Evolutionary conservation across 2,797 vertebrate genomes (phyloP).

Genomic region (Echeneis naucrates): DNA sequence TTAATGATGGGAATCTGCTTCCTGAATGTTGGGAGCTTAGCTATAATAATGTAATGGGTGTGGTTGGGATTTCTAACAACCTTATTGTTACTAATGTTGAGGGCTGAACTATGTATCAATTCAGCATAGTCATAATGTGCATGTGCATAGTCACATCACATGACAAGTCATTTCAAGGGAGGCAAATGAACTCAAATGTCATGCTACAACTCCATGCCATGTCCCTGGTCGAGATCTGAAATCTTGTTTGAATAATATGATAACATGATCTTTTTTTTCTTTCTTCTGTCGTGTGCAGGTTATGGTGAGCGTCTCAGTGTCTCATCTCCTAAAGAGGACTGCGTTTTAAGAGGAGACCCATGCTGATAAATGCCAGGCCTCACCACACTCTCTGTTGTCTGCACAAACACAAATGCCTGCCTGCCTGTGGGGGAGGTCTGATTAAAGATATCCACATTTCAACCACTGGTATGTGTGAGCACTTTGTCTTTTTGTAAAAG

Average conservation of each 20-base stretch:
- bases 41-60: background rate
- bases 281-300: slow-evolving; percentile 55
- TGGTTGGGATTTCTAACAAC: background rate
- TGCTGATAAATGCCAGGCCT: slow-evolving; percentile 89
- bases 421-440: slow-evolving; percentile 87
- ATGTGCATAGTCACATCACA: too few species aligned
- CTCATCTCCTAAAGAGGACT: slow-evolving; percentile 79
- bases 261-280: background rate
- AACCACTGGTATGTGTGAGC: slow-evolving; percentile 83
- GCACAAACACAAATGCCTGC: slow-evolving; percentile 90
- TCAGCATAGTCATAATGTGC: too few species aligned
- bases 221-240: background rate
- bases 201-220: background rate
- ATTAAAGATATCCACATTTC: slow-evolving; percentile 87
- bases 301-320: slow-evolving; percentile 71
- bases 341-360: slow-evolving; percentile 83
- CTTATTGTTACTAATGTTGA: background rate
- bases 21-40: background rate
- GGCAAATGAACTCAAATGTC: too few species aligned
- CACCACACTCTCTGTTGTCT: slow-evolving; percentile 85
- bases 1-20: background rate
- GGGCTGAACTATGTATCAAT: too few species aligned
- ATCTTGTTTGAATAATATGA: background rate
- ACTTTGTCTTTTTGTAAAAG: background rate
- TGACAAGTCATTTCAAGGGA: too few species aligned